Evolutionary conservation across 1,140 invertebrate species (phyloP), one percentile per base, ranked within the genome.

Genomic region (Drosophila rufa): DNA sequence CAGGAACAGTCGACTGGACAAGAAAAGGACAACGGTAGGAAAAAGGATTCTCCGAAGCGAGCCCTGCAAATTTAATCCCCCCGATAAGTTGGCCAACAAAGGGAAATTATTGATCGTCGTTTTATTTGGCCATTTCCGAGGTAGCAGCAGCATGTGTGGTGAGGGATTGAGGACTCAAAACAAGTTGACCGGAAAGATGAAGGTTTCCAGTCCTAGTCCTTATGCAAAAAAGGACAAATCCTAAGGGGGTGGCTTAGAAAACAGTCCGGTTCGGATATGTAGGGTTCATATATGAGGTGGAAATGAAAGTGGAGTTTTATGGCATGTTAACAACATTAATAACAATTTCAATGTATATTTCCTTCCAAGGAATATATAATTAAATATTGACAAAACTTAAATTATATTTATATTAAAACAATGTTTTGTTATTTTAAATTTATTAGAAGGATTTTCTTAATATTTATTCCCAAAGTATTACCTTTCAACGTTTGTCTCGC

Each of bases 81-180:
- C 80, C 77, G 70, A 79, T 73, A 84, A 79, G 80, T 69, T 81
- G 66, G 65, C 62, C 71, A 67, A 66, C 62, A 58, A 66, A 81
- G 45, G 73, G 58, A 89, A 81, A 74, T 90, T 89, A 90, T 89
- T 89, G 85, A 90, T 90, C 71, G 76, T 27, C 76, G 64, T 86
- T 86, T 86, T 84, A 90, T 82, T 85, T 74, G 70, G 69, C 78
- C 53, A 79, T 84, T 90, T 84, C 81, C 71, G 42, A 56, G 12
- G 78, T 56, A 76, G 46, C 48, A 25, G 66, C 65, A 82, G 53
- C 53, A 47, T 58, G 58, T 46, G 51, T 58, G 75, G 75, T n/a
- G 11, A 27, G 33, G 27, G 47, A 58, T 33, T 58, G 70, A 51
- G 58, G 67, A 51, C 50, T 66, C 65, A 57, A 47, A 79, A 58